A percentile compares a stretch with the other conserved stretches of the same genome.
Evolutionary conservation across 2,113 vertebrate species (phyloP).

Genomic region (Anhinga anhinga): DNA sequence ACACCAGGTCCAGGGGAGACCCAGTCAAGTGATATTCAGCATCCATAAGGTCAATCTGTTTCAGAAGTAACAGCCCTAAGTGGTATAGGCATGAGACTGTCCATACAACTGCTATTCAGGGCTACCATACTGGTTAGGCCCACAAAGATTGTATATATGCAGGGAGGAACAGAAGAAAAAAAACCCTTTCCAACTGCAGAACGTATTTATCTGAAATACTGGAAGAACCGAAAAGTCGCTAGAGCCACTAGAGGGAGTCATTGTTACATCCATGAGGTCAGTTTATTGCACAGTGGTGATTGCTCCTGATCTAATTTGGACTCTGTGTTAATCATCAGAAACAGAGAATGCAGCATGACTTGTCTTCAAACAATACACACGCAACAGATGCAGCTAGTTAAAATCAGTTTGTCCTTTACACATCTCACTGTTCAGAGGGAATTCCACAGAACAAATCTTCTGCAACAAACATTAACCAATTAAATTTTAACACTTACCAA

Average conservation of each 20-base stretch:
- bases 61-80: background rate
- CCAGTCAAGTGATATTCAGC: background rate
- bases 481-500: background rate
- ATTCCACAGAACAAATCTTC: background rate
- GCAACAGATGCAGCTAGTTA: background rate
- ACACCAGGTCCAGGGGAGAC: background rate
- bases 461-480: background rate
- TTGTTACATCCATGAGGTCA: background rate
- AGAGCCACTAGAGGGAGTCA: slow-evolving; percentile 35
- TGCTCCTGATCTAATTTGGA: background rate
- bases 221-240: background rate
- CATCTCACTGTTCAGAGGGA: background rate
- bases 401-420: background rate
- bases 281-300: background rate
- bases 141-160: background rate
- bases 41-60: background rate
- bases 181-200: background rate
- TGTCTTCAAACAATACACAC: background rate
- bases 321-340: background rate
- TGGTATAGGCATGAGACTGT: background rate
- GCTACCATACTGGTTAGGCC: background rate
- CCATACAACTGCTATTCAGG: background rate
- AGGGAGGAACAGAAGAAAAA: background rate
- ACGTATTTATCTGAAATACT: background rate
- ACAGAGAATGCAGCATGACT: background rate